Evolutionary conservation across 2,888 invertebrate species (phyloP).

Genomic region (Brenthis daphne): DNA sequence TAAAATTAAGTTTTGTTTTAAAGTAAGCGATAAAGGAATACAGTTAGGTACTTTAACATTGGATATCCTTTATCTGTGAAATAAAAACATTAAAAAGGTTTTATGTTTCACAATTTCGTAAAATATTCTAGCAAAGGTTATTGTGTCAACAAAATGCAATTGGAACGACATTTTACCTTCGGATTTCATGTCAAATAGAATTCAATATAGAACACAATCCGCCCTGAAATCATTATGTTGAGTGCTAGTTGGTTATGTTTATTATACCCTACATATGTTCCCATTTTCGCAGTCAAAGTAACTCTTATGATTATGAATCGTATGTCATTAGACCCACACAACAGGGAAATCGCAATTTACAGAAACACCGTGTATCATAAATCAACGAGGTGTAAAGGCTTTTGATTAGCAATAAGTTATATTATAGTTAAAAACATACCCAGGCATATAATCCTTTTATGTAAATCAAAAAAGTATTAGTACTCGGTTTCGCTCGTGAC

Average conservation of each 20-base stretch:
- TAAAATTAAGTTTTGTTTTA: no score
- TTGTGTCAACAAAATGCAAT: slow-evolving; percentile 11
- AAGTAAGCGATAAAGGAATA: no score
- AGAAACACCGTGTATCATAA: slow-evolving; percentile 22
- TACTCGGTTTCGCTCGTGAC: no score
- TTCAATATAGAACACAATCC: background rate
- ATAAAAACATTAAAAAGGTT: no score
- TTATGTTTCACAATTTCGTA: no score
- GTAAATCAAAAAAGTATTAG: no score
- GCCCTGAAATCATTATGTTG: slow-evolving; percentile 21
- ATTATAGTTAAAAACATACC: no score
- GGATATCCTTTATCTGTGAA: no score
- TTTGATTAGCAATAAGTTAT: background rate
- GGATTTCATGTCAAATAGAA: background rate
- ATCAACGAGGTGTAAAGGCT: slow-evolving; percentile 23
- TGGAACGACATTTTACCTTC: slow-evolving; percentile 4
- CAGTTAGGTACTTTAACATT: no score
- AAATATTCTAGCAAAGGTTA: no score
- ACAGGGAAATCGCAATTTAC: slow-evolving; percentile 26
- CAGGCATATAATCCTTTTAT: no score
- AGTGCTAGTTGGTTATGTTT: slow-evolving; percentile 31
- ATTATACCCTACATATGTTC: slow-evolving; percentile 27
- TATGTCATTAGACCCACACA: slow-evolving; percentile 31
- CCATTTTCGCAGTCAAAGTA: slow-evolving; percentile 35
- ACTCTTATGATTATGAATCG: slow-evolving; percentile 40